Evolutionary conservation across 2,797 vertebrate genomes (phyloP).

Genomic region (Phoxinus dragarum): DNA sequence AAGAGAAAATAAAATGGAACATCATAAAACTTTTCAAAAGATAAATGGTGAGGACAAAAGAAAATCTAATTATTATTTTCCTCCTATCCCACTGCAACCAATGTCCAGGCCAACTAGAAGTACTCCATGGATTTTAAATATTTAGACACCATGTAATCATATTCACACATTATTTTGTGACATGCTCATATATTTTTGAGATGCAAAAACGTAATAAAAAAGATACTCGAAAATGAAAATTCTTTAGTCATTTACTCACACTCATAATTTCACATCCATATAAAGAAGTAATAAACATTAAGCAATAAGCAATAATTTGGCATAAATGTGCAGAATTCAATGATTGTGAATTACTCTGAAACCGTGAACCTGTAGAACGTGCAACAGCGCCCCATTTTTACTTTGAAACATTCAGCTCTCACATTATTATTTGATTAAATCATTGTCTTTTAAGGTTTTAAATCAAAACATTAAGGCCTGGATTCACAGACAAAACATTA

Average conservation of each 20-base stretch:
- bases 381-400: no score
- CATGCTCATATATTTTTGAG: neutral
- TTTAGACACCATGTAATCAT: neutral
- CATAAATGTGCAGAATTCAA: no score
- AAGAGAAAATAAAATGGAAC: conserved; percentile 52
- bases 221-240: neutral
- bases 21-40: neutral
- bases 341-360: no score
- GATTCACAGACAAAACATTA: no score
- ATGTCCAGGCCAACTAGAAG: neutral
- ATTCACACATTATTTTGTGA: neutral
- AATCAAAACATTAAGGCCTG: no score
- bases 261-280: neutral
- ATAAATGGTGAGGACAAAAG: neutral
- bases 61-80: neutral
- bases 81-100: neutral
- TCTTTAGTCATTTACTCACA: no score
- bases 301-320: no score
- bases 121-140: neutral
- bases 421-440: no score
- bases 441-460: no score
- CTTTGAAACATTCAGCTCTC: no score
- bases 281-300: neutral
- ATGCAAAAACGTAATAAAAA: neutral
- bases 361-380: no score